A percentile compares a stretch with the other conserved stretches of the same genome.
Evolutionary conservation across 2,888 invertebrate genomes (phyloP).

Genomic region (Ochropleura plecta): DNA sequence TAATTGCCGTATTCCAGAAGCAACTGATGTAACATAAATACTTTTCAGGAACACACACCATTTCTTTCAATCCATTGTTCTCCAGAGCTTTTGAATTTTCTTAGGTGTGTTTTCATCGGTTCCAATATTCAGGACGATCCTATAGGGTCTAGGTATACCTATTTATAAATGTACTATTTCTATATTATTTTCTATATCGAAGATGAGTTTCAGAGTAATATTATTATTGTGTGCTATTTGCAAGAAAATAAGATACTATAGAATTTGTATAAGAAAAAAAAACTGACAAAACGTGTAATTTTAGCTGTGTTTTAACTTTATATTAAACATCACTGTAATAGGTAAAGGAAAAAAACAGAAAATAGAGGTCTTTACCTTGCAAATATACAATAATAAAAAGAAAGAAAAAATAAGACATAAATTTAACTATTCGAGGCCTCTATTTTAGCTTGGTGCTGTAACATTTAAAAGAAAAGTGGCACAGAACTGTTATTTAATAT

Average conservation of each 20-base stretch:
- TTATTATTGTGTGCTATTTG: slow-evolving; percentile 13
- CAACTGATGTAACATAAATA: not conserved
- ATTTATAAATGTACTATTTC: too few relatives aligned
- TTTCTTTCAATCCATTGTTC: not conserved
- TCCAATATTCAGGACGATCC: slow-evolving; percentile 15
- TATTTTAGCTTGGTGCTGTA: too few relatives aligned
- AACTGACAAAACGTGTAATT: not conserved
- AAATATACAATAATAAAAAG: not conserved
- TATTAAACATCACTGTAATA: not conserved
- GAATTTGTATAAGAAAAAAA: slow-evolving; percentile 6
- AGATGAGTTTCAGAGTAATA: slow-evolving; percentile 32
- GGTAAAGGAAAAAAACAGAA: not conserved
- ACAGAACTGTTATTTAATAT: too few relatives aligned
- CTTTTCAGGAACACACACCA: slow-evolving; percentile 3
- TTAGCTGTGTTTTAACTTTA: not conserved
- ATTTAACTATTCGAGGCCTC: too few relatives aligned
- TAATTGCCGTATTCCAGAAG: not conserved
- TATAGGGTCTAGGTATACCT: not conserved
- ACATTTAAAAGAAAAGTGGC: too few relatives aligned
- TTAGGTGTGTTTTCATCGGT: not conserved
- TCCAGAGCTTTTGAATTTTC: not conserved
- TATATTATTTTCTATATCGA: not conserved
- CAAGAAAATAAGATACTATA: not conserved
- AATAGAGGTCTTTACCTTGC: not conserved
- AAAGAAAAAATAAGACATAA: too few relatives aligned